Base-by-base conservation (phyloP, 2,797 vertebrate species). In the Syndactyla subalaris region DNA sequence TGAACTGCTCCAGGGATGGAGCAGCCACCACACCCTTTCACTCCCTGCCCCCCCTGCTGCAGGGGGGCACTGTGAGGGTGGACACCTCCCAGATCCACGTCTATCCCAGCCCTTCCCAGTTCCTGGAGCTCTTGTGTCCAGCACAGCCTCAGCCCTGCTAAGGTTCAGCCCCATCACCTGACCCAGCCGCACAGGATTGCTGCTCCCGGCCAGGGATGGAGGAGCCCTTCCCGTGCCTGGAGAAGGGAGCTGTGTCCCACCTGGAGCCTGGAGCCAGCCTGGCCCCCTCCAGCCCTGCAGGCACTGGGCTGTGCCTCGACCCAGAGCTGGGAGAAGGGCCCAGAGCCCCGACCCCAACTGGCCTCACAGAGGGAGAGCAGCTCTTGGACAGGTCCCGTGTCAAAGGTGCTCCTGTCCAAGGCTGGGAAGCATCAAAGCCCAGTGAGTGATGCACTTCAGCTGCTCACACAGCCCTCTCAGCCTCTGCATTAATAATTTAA, bases 401-500 rank as follows among this genome's bases (percentile, higher is more conserved):
- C 92, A 89, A 95, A 89, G 32, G 70, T 54, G 52, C 65, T 92
- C 68, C 83, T 58, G n/a, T 12, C 10, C 17, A 84, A 90, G 79
- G 38, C 10, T n/a, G 71, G 84, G 55, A 51, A 63, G 57, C 88
- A 86, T n/a, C 71, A 83, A 85, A 86, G 73, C 9, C 57, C 86
- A 59, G 59, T n/a, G 48, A 92, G 70, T 20, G 38, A 62, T 49
- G 88, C 36, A 41, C 45, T 80, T 93, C 66, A 81, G 63, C 65
- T 82, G 58, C 59, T 95, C 88, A 68, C 62, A 55, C 3, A 3
- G 39, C 39, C 58, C 61, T 71, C 59, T 67, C 61, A 21, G 85
- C 72, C 62, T 75, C 71, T 57, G 74, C 59, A 63, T 85, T 80
- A 95, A 93, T 89, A 92, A 96, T 67, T 65, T 66, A 96, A 92